phyloP scores from a whole-genome alignment of 2,888 invertebrate genomes.

The Calliphora vomitoria region DNA sequence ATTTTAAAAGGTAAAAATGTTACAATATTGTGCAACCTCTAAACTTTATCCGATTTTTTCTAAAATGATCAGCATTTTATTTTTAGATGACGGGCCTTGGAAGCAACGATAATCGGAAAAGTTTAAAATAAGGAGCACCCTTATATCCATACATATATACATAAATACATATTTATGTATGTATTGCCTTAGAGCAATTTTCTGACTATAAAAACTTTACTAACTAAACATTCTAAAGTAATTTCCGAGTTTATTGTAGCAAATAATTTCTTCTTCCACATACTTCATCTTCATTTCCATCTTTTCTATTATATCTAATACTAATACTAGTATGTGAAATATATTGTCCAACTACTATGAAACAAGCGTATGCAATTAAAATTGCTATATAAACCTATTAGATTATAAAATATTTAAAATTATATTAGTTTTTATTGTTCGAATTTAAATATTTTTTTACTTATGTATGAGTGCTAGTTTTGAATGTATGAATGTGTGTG shows the following conservation, averaged over 20 bases:
- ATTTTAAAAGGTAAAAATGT: too few relatives aligned
- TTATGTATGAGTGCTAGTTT: conserved; percentile 1
- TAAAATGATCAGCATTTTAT: too few relatives aligned
- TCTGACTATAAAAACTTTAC: conserved; percentile 67
- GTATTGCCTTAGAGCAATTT: conserved; percentile 61
- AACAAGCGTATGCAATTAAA: conserved; percentile 75
- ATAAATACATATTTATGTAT: not conserved
- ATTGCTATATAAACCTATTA: conserved; percentile 72
- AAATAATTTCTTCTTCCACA: conserved; percentile 76
- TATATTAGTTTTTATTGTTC: conserved; percentile 51
- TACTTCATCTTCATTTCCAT: conserved; percentile 63
- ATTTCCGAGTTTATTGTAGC: conserved; percentile 77
- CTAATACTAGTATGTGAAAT: not conserved
- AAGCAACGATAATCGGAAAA: too few relatives aligned
- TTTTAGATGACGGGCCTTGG: too few relatives aligned
- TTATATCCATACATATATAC: not conserved
- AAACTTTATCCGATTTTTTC: too few relatives aligned
- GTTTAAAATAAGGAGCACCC: too few relatives aligned
- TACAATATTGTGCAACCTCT: too few relatives aligned
- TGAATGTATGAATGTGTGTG: not conserved
- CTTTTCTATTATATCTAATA: conserved; percentile 47
- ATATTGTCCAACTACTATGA: conserved; percentile 6
- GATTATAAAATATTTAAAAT: conserved; percentile 69
- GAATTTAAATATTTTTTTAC: conserved; percentile 48
- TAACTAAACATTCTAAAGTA: conserved; percentile 74